A percentile compares a stretch with the other conserved stretches of the same genome.
Evolutionary conservation across 35 echinoderm and acorn worm species (phyloP).

Genomic region (Hemicentrotus pulcherrimus): DNA sequence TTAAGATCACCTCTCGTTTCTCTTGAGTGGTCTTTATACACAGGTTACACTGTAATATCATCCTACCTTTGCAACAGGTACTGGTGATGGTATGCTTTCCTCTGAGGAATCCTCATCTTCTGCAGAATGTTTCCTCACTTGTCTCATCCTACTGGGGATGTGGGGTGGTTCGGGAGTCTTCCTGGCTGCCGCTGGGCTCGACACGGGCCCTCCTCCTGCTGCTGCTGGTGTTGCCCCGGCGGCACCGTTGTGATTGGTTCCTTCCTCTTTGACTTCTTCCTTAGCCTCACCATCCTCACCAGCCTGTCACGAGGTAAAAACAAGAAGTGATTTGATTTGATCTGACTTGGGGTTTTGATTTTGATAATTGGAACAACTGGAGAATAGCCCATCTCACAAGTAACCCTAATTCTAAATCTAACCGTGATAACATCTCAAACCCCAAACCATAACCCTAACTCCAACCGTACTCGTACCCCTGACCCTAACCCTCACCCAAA

Average conservation of each 20-base stretch:
- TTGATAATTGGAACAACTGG: too few species aligned
- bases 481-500: too few species aligned
- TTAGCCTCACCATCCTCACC: constrained; percentile 32
- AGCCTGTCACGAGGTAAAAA: neutral
- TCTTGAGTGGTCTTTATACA: too few species aligned
- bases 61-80: constrained; percentile 20
- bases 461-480: too few species aligned
- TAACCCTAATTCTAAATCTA: too few species aligned
- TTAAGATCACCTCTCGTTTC: too few species aligned
- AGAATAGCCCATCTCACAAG: too few species aligned
- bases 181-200: constrained; percentile 23
- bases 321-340: neutral
- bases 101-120: constrained; percentile 28
- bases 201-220: neutral
- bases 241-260: neutral
- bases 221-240: neutral
- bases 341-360: neutral
- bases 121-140: neutral
- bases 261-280: constrained; percentile 18
- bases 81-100: neutral
- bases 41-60: too few species aligned
- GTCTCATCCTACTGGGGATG: neutral
- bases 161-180: constrained; percentile 2
- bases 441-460: too few species aligned
- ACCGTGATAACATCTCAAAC: too few species aligned